Base-by-base conservation (phyloP, 1,140 invertebrate species). In the Drosophila orena region DNA sequence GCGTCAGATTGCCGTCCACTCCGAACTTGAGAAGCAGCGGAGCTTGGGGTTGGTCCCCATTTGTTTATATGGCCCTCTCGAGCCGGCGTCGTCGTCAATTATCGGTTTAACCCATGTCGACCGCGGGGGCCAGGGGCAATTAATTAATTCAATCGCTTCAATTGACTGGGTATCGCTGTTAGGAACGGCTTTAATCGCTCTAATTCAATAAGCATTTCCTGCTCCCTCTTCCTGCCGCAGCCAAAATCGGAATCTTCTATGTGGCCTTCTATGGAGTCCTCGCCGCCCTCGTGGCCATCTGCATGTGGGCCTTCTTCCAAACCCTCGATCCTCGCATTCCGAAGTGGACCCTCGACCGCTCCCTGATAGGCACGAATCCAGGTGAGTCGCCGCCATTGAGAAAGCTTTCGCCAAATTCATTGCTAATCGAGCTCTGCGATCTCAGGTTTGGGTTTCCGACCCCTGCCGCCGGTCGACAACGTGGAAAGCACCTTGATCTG, bases 401-500 rank as follows among this genome's bases (percentile, higher is more conserved):
- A 17, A 10, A 37, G 2, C 3, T 44, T 11, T 10, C 11, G 12
- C 5, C 43, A 49, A 42, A 64, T 70, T 14, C 12, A 20, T 20
- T 55, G 69, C 42, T 53, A 40, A 54, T 17, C 53, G 65, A 14
- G 10, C 1, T 50, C 55, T 42, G 17, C 70, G 42, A n/a, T 89
- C 2, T 93, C n/a, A 96, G 96, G 97, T 68, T 93, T 99, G 52
- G 98, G 98, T 66, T 99, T 98, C 93, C 94, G 98, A 60, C 98
- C 98, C 11, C 94, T 96, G 93, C 98, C 98, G 4, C 95, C 96
- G 52, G 91, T 93, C 7, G 94, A 94, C 20, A 97, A 98, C 91
- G 96, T 98, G 47, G 96, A 97, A 77, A 98, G 97, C 92, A 98
- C 98, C 20, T 94, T 99, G 46, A 97, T 99, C 90, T 97, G 97